phyloP scores from a whole-genome alignment of 2,113 vertebrate species.

The Tachysurus fulvidraco region DNA sequence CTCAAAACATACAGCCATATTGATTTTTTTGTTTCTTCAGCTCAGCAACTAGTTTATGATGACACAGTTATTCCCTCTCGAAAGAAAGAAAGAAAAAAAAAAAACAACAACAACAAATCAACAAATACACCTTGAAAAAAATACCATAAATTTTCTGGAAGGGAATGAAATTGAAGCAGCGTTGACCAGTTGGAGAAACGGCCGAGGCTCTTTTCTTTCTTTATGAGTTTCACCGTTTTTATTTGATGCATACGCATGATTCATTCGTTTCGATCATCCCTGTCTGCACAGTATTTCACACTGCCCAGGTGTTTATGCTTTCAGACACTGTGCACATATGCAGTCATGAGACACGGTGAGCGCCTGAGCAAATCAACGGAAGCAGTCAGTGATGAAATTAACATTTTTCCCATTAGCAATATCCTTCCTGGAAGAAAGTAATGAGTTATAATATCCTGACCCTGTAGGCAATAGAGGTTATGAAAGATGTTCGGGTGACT shows the following conservation, averaged over 20 bases:
- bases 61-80: slow-evolving; percentile 45
- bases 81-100: slow-evolving; percentile 35
- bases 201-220: slow-evolving; percentile 43
- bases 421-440: slow-evolving; percentile 34
- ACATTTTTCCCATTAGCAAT: slow-evolving; percentile 45
- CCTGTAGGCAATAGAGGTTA: not conserved
- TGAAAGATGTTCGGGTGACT: slow-evolving; percentile 38
- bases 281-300: slow-evolving; percentile 39
- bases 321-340: slow-evolving; percentile 11
- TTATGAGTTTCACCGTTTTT: slow-evolving; percentile 45
- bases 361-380: slow-evolving; percentile 35
- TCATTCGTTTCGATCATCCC: slow-evolving; percentile 52
- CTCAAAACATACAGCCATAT: slow-evolving; percentile 61
- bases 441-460: slow-evolving; percentile 30
- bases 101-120: slow-evolving; percentile 25
- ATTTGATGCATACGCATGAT: slow-evolving; percentile 54
- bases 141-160: slow-evolving; percentile 54
- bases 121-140: slow-evolving; percentile 55
- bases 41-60: slow-evolving; percentile 59
- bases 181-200: slow-evolving; percentile 58
- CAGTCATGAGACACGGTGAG: slow-evolving; percentile 20
- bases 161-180: slow-evolving; percentile 55
- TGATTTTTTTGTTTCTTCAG: slow-evolving; percentile 58
- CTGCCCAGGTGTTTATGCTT: slow-evolving; percentile 39
- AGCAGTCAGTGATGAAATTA: slow-evolving; percentile 53